phyloP scores from a whole-genome alignment of 2,888 invertebrate species.

The Dugesia japonica region DNA sequence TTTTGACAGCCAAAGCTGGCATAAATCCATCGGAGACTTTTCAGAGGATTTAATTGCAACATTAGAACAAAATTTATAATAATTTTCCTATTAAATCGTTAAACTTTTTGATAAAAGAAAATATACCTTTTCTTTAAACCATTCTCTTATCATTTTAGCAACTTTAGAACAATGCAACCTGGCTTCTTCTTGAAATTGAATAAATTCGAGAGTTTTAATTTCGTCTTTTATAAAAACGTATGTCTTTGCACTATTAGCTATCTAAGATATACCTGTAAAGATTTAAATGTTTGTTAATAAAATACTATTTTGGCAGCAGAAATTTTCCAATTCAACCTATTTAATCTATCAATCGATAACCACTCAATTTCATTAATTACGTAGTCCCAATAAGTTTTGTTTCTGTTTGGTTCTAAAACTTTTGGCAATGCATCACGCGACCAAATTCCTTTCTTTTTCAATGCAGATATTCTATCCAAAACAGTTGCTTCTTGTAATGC shows the following conservation, averaged over 20 bases:
- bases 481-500: slow-evolving; percentile 67
- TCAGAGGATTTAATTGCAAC: neutral
- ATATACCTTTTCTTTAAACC: neutral
- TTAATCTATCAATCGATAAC: slow-evolving; percentile 88
- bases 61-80: too few relatives aligned
- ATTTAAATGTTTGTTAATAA: too few relatives aligned
- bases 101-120: neutral
- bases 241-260: neutral
- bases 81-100: too few relatives aligned
- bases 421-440: slow-evolving; percentile 75
- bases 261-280: neutral
- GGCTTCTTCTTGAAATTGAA: neutral
- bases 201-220: neutral
- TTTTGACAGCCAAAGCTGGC: neutral
- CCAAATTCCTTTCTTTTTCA: slow-evolving; percentile 86
- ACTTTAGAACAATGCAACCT: neutral
- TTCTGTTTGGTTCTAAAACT: slow-evolving; percentile 57
- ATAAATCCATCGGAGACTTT: neutral
- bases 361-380: slow-evolving; percentile 93
- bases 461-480: slow-evolving; percentile 71
- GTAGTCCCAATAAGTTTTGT: slow-evolving; percentile 94
- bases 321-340: slow-evolving; percentile 93
- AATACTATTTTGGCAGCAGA: slow-evolving; percentile 69
- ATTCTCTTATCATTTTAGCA: neutral
- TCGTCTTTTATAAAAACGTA: slow-evolving; percentile 6